Conservation (phyloP, 2,888 invertebrate species). For the Epicampocera succincta region DNA sequence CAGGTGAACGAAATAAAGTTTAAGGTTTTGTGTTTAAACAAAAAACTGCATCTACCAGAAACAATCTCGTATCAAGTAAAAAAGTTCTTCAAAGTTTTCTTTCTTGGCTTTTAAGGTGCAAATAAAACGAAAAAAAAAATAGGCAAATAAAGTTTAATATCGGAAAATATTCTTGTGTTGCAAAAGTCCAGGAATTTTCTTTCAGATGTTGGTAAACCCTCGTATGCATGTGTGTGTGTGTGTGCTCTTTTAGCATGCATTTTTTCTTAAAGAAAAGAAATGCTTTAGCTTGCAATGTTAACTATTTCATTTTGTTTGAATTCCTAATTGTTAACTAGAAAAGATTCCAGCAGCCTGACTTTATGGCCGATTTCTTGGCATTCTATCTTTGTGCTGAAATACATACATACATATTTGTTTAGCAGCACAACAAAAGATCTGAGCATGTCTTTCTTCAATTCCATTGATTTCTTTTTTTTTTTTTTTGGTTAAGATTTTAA, state of each 20-base stretch:
- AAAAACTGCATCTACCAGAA: not conserved
- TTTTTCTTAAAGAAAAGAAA: conserved; percentile 3
- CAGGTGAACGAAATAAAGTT: not conserved
- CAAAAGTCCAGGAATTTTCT: conserved; percentile 31
- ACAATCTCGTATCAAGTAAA: conserved; percentile 1
- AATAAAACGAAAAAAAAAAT: conserved; percentile 1
- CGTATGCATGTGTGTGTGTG: not conserved
- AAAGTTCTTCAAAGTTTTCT: conserved; percentile 16
- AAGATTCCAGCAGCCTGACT: conserved; percentile 25
- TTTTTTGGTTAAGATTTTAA: conserved; percentile 36
- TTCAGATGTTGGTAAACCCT: conserved; percentile 41
- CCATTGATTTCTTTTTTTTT: too few relatives aligned
- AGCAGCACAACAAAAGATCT: conserved; percentile 16
- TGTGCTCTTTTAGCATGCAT: conserved; percentile 2
- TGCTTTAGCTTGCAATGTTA: conserved; percentile 41
- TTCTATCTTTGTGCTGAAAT: conserved; percentile 1
- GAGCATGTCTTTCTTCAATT: not conserved
- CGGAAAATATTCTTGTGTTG: conserved; percentile 17
- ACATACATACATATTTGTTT: too few relatives aligned
- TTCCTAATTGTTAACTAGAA: conserved; percentile 4
- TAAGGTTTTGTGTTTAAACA: not conserved
- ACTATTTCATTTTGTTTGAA: conserved; percentile 50
- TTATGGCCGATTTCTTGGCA: conserved; percentile 15
- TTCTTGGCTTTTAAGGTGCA: not conserved
- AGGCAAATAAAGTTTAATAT: conserved; percentile 19